Percentiles rank a stretch among this genome's conserved stretches.
Evolutionary conservation across 2,797 vertebrate genomes (phyloP).

Genomic region (Pantherophis alleghaniensis): DNA sequence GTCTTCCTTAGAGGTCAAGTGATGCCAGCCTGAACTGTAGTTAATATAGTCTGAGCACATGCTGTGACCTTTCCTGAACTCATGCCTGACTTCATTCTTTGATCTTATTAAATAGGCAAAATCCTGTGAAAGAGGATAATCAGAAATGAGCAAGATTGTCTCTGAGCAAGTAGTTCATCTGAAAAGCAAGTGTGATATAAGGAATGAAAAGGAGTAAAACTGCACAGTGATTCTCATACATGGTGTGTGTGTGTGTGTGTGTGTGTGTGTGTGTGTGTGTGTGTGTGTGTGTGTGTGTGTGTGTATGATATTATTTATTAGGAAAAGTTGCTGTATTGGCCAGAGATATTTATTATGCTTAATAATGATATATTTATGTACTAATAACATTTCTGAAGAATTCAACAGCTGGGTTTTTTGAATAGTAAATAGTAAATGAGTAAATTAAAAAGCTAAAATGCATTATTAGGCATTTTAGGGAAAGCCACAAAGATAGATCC

Average conservation of each 20-base stretch:
- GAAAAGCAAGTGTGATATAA: conserved; percentile 56
- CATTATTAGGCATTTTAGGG: not conserved
- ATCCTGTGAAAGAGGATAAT: conserved; percentile 75
- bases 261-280: no score
- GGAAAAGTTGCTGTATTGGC: not conserved
- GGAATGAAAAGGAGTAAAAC: conserved; percentile 38
- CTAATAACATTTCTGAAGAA: not conserved
- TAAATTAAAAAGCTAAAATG: not conserved
- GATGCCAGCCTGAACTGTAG: conserved; percentile 66
- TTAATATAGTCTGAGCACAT: conserved; percentile 77
- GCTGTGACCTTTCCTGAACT: conserved; percentile 77
- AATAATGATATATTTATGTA: not conserved
- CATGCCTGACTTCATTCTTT: conserved; percentile 80
- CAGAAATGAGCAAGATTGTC: conserved; percentile 67
- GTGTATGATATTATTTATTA: not conserved
- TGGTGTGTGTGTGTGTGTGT: no score
- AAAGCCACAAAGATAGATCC: not conserved
- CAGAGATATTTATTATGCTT: not conserved
- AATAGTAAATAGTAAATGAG: not conserved
- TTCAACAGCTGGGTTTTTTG: not conserved
- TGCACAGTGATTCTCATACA: conserved; percentile 12
- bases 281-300: no score
- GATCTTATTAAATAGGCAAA: conserved; percentile 79
- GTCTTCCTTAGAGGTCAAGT: conserved; percentile 69
- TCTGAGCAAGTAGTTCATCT: conserved; percentile 68